Evolutionary conservation across 2,113 vertebrate genomes (phyloP).

Genomic region (Dolichallabes microphthalmus): DNA sequence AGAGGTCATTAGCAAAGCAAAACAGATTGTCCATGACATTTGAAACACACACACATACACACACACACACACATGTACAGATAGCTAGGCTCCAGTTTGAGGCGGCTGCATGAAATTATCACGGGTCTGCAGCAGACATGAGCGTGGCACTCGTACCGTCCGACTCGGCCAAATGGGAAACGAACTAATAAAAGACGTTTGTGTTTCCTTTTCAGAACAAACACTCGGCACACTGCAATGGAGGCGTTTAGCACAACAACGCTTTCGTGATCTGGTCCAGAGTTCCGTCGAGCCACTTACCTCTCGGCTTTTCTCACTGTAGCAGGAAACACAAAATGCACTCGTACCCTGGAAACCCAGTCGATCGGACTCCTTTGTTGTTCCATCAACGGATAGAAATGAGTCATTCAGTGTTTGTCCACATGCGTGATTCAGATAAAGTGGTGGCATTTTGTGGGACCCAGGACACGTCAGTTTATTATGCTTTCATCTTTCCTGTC

Average conservation of each 20-base stretch:
- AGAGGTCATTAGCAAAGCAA: conserved; percentile 62
- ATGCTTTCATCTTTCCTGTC: conserved; percentile 37
- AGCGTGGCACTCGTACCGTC: conserved; percentile 58
- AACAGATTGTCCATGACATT: conserved; percentile 69
- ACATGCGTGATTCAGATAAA: conserved; percentile 70
- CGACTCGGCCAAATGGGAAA: conserved; percentile 60
- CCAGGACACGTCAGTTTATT: conserved; percentile 39
- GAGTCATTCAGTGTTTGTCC: conserved; percentile 67
- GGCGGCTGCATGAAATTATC: conserved; percentile 72
- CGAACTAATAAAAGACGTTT: conserved; percentile 10
- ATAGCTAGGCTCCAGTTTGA: conserved; percentile 65
- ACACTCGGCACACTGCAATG: background rate
- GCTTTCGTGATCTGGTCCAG: background rate
- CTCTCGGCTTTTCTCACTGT: background rate
- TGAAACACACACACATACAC: conserved; percentile 36
- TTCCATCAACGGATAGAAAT: conserved; percentile 65
- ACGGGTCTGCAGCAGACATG: conserved; percentile 64
- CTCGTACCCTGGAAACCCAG: conserved; percentile 56
- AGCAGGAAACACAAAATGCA: conserved; percentile 15
- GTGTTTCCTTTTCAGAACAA: background rate
- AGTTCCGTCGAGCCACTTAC: background rate
- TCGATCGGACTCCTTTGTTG: conserved; percentile 56
- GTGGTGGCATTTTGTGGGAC: conserved; percentile 66
- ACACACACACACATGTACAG: conserved; percentile 63
- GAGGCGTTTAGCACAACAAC: background rate